Evolutionary conservation across 2,888 invertebrate genomes (phyloP), one percentile per base, ranked within the genome.

Genomic region (Heliothis peltigera): DNA sequence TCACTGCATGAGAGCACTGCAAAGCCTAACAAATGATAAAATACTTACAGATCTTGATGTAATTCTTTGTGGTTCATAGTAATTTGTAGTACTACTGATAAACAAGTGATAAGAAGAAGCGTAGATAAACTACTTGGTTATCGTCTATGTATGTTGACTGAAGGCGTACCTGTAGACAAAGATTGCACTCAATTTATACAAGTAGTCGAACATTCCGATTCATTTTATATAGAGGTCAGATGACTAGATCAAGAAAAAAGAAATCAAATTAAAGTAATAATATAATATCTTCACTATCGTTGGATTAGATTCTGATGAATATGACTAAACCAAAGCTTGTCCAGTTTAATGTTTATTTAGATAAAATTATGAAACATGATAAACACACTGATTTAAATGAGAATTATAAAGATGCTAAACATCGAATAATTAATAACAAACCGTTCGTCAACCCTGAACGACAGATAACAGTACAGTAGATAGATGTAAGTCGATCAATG

Each of bases 381-480:
- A n/a, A n/a, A n/a, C n/a, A n/a, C n/a, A n/a, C n/a, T n/a, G n/a
- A n/a, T n/a, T n/a, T n/a, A n/a, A 32, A 32, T 32, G 12, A 12
- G 12, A 39, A n/a, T 39, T 39, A 5, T 39, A 39, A 39, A 39
- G n/a, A 39, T 39, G 1, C 39, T n/a, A n/a, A 39, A 4, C 4
- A 39, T 39, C 39, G 1, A 15, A 39, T n/a, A n/a, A 39, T 39
- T 39, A 39, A 39, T 10, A n/a, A 39, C n/a, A 39, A 39, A 39
- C n/a, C 39, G 39, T 39, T 39, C 39, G 39, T 39, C 39, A 48
- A 5, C 71, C 61, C 49, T 66, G 25, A 54, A 46, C 54, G 35
- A 49, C 25, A 66, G 66, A 49, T 66, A 56, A 66, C 61, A 56
- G 70, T 65, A 53, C 17, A 15, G 28, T 12, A 46, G 44, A 53